Evolutionary conservation across 1,140 invertebrate species (phyloP).

Genomic region (Oscheius sp.): DNA sequence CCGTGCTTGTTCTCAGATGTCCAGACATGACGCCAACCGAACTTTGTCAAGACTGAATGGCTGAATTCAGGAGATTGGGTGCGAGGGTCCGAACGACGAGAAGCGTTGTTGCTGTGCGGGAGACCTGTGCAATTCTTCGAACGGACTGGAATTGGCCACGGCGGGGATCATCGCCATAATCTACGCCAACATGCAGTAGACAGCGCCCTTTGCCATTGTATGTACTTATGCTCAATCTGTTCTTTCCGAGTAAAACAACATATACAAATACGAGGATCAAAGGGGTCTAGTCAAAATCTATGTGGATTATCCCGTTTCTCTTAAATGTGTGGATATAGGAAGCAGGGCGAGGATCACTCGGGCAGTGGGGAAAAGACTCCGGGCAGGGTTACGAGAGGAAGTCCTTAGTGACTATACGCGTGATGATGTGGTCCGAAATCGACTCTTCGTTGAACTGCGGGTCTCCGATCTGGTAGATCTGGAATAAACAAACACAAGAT

Average conservation of each 20-base stretch:
- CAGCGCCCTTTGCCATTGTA: background rate
- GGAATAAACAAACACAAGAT: too few relatives aligned
- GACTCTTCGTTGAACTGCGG: conserved; percentile 22
- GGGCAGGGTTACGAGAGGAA: background rate
- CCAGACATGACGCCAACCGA: background rate
- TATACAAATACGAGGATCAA: background rate
- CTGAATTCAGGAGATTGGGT: conserved; percentile 27
- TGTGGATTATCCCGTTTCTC: background rate
- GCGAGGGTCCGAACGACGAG: conserved; percentile 22
- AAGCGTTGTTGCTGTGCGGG: conserved; percentile 27
- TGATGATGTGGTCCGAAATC: conserved; percentile 19
- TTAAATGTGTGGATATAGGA: background rate
- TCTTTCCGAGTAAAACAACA: background rate
- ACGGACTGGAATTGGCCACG: conserved; percentile 6
- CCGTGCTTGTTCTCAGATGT: background rate
- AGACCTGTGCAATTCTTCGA: conserved; percentile 28
- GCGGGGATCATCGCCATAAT: conserved; percentile 7
- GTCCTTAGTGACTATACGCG: conserved; percentile 27
- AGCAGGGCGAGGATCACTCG: background rate
- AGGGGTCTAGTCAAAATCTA: background rate
- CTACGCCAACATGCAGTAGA: background rate
- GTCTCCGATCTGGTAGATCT: conserved; percentile 25
- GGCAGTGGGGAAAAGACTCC: background rate
- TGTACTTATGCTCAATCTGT: background rate
- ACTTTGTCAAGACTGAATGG: background rate